Evolutionary conservation across 2,888 invertebrate species (phyloP), one percentile per base, ranked within the genome.

Genomic region (Orchesellides sinensis): DNA sequence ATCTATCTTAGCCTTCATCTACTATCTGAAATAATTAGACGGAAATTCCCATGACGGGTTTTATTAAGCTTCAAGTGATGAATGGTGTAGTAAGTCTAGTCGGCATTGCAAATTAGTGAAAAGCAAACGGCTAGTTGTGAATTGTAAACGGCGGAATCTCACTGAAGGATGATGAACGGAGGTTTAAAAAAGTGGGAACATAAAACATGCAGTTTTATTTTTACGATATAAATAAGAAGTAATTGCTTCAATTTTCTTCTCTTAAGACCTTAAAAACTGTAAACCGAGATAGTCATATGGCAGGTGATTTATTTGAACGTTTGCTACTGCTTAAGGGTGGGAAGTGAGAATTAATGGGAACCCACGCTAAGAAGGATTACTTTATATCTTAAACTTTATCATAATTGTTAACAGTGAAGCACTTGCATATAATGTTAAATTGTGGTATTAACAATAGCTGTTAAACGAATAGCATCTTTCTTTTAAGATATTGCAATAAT

Each of bases 41-140:
- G 69, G 69, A 69, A 69, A 69, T 69, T 69, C 69, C 69, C 69
- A 69, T 1, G n/a, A 21, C 25, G 27, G 10, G 52, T 69, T 66
- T 29, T 49, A 49, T 49, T 49, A 29, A n/a, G n/a, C n/a, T n/a
- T n/a, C 49, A 66, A 29, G 17, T 66, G 47, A n/a, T 66, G 47
- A 47, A 47, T 66, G 47, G 27, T 27, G 8, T n/a, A 19, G 19
- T 47, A 27, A 49, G 25, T 45, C 25, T 3, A 47, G 66, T 66
- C 66, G 66, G 66, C 47, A 49, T n/a, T n/a, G 12, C 23, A 2
- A 49, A 66, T 23, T 23, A 27, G 29, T 17, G n/a, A n/a, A 25
- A 66, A 47, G 29, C 10, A 61, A 35, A 35, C 5, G 35, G 21
- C 32, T 61, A 35, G 61, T 21, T 35, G 19, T 32, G 32, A 6